Evolutionary conservation across 1,140 invertebrate species (phyloP).

Genomic region (Penaeus indicus): DNA sequence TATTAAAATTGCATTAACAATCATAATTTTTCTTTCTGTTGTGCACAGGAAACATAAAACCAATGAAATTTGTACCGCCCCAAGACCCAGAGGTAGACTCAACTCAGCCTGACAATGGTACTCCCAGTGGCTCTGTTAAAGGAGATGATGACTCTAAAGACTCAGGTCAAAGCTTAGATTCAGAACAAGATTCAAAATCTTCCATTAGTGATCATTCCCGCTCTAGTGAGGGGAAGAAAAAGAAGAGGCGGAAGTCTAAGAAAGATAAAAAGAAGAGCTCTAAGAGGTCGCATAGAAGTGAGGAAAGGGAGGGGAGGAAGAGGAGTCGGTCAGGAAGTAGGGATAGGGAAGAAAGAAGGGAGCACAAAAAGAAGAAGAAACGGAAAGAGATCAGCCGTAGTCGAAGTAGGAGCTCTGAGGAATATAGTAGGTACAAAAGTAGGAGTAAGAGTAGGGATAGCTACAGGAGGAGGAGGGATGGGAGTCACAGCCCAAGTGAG

Average conservation of each 20-base stretch:
- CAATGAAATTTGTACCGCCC: conserved; percentile 52
- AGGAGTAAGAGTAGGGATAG: conserved; percentile 57
- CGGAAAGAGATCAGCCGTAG: conserved; percentile 56
- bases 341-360: conserved; percentile 56
- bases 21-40: neutral
- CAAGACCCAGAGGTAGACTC: conserved; percentile 63
- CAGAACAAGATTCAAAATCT: conserved; percentile 56
- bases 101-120: conserved; percentile 50
- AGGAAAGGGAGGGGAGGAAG: conserved; percentile 45
- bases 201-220: conserved; percentile 52
- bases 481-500: conserved; percentile 50
- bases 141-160: conserved; percentile 46
- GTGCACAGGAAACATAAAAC: conserved; percentile 43
- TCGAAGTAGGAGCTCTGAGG: conserved; percentile 47
- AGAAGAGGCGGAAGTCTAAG: conserved; percentile 38
- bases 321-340: conserved; percentile 53
- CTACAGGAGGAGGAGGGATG: conserved; percentile 51
- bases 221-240: conserved; percentile 54
- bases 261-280: conserved; percentile 57
- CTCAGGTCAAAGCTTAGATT: conserved; percentile 46
- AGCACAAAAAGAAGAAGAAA: conserved; percentile 64
- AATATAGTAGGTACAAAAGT: conserved; percentile 48
- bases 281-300: conserved; percentile 10
- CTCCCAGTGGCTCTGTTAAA: conserved; percentile 41
- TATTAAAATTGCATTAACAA: neutral